Evolutionary conservation across 2,888 invertebrate species (phyloP).

Genomic region (Amblyjoppa proteus): DNA sequence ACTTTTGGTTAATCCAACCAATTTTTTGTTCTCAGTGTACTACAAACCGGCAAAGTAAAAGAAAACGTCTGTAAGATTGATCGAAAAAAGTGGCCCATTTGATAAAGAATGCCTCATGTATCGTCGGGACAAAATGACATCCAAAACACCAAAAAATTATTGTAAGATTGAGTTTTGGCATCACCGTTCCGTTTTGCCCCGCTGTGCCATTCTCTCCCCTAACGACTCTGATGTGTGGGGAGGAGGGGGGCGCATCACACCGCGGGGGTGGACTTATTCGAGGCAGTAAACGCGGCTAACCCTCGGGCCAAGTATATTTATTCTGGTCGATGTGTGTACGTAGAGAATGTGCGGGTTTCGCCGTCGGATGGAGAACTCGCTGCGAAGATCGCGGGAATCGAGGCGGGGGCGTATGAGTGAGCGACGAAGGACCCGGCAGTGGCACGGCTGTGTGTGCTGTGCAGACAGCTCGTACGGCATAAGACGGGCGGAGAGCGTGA

Average conservation of each 20-base stretch:
- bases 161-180: too few species aligned
- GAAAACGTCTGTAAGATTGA: too few species aligned
- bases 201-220: background rate
- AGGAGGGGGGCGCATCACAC: background rate
- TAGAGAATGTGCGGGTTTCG: constrained; percentile 4
- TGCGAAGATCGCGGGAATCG: background rate
- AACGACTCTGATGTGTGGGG: background rate
- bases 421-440: background rate
- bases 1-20: too few species aligned
- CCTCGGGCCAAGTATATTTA: constrained; percentile 29
- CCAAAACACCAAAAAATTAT: too few species aligned
- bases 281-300: constrained; percentile 13
- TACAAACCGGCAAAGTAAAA: too few species aligned
- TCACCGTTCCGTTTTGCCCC: too few species aligned
- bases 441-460: background rate
- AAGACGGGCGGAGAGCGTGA: constrained; percentile 1
- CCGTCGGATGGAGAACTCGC: background rate
- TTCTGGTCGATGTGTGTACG: constrained; percentile 19
- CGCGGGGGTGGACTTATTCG: constrained; percentile 12
- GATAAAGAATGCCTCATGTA: too few species aligned
- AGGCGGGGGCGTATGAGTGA: background rate
- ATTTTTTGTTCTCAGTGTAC: too few species aligned
- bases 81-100: too few species aligned
- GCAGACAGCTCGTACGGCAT: background rate
- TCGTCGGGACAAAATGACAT: too few species aligned